Evolutionary conservation across 2,113 vertebrate species (phyloP).

Genomic region (Hirundichthys speculiger): DNA sequence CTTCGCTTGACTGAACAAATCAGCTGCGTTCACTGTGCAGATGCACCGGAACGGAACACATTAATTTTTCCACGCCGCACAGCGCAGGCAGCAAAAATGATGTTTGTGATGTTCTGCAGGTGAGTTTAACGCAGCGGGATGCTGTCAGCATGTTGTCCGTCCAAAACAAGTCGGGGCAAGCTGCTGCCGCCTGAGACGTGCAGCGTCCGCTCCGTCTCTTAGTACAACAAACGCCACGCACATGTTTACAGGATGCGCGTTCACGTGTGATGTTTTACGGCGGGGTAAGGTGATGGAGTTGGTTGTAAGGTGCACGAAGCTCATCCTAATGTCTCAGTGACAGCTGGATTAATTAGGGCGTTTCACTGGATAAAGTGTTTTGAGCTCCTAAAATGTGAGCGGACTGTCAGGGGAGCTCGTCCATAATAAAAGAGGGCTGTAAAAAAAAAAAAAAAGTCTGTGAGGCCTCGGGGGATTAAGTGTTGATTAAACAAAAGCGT

Average conservation of each 20-base stretch:
- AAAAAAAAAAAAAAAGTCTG: too few relatives aligned
- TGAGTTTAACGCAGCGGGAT: constrained; percentile 5
- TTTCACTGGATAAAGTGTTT: too few relatives aligned
- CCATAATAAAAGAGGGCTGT: too few relatives aligned
- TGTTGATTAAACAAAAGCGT: too few relatives aligned
- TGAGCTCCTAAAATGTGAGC: too few relatives aligned
- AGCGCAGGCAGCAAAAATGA: constrained; percentile 32
- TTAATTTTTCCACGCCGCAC: constrained; percentile 48
- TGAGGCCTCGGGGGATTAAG: too few relatives aligned
- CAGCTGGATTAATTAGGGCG: too few relatives aligned
- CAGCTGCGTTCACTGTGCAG: constrained; percentile 41
- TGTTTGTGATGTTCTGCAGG: constrained; percentile 3
- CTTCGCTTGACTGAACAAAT: constrained; percentile 38
- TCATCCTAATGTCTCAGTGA: too few relatives aligned
- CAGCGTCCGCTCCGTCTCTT: constrained; percentile 7
- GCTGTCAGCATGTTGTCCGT: constrained; percentile 31
- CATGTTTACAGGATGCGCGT: constrained; percentile 5
- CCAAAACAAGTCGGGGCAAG: constrained; percentile 31
- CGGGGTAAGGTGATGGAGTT: too few relatives aligned
- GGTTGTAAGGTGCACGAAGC: too few relatives aligned
- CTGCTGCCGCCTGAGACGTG: not conserved
- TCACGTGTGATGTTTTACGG: not conserved
- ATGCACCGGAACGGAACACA: constrained; percentile 41
- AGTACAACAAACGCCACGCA: not conserved
- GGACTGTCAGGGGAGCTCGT: too few relatives aligned